Evolutionary conservation across 2,888 invertebrate species (phyloP).

Genomic region (Nephrotoma guestfalica): DNA sequence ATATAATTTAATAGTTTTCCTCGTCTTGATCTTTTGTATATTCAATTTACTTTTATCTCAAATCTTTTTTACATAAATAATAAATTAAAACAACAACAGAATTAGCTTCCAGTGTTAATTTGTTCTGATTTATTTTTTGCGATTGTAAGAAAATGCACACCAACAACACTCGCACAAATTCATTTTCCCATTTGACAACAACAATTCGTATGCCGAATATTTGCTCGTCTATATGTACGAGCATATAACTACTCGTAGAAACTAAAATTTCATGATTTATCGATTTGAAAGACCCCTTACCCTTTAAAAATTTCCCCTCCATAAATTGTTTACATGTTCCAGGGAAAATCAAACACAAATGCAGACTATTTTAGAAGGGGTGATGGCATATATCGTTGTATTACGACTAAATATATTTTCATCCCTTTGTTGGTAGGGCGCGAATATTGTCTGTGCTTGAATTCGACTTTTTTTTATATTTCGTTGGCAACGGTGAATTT

Average conservation of each 20-base stretch:
- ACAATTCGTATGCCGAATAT: neutral
- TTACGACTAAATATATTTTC: neutral
- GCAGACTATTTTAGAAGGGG: neutral
- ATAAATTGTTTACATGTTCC: neutral
- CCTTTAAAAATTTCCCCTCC: neutral
- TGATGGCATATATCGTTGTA: neutral
- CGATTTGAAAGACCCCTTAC: neutral
- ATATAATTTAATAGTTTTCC: neutral
- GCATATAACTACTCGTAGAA: too few species aligned
- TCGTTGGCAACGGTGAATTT: too few species aligned
- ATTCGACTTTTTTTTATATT: too few species aligned
- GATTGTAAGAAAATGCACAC: neutral
- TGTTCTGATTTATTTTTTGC: neutral
- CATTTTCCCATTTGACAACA: neutral
- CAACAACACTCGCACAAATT: neutral
- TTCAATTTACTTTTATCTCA: neutral
- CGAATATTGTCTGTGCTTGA: too few species aligned
- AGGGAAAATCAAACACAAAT: neutral
- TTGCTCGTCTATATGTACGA: too few species aligned
- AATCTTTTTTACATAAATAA: neutral
- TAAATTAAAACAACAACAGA: neutral
- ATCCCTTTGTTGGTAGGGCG: neutral
- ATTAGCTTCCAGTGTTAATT: neutral
- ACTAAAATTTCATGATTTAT: neutral
- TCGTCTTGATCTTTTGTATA: neutral